Evolutionary conservation across 2,888 invertebrate genomes (phyloP).

Genomic region (Agrotis exclamationis): DNA sequence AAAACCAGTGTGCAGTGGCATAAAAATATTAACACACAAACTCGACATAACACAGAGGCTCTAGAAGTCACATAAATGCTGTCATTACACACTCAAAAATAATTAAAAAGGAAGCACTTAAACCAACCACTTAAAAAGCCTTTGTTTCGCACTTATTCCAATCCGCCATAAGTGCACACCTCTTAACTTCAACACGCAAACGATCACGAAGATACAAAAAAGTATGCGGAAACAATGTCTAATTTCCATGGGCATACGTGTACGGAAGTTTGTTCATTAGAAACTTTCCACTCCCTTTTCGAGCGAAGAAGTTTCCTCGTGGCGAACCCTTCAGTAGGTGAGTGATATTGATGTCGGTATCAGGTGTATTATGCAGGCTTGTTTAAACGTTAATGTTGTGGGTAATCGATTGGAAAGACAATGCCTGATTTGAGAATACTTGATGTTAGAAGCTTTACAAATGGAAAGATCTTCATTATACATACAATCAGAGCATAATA

Average conservation of each 20-base stretch:
- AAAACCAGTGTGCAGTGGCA: no score
- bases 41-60: background rate
- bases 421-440: no score
- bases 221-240: conserved; percentile 59
- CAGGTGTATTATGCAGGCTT: conserved; percentile 28
- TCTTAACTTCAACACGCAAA: conserved; percentile 5
- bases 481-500: no score
- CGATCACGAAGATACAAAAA: conserved; percentile 31
- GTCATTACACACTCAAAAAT: background rate
- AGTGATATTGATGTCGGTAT: conserved; percentile 5
- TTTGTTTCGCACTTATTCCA: background rate
- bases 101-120: background rate
- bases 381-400: conserved; percentile 9
- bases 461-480: no score
- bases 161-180: conserved; percentile 8
- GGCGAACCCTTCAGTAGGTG: conserved; percentile 20
- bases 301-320: conserved; percentile 28
- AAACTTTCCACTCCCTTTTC: conserved; percentile 54
- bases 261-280: conserved; percentile 48
- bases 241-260: conserved; percentile 54
- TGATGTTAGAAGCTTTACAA: background rate
- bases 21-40: background rate
- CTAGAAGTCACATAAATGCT: background rate
- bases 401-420: conserved; percentile 17
- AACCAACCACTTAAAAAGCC: background rate